Conservation (phyloP, 2,888 invertebrate genomes). For the Melinaea marsaeus region DNA sequence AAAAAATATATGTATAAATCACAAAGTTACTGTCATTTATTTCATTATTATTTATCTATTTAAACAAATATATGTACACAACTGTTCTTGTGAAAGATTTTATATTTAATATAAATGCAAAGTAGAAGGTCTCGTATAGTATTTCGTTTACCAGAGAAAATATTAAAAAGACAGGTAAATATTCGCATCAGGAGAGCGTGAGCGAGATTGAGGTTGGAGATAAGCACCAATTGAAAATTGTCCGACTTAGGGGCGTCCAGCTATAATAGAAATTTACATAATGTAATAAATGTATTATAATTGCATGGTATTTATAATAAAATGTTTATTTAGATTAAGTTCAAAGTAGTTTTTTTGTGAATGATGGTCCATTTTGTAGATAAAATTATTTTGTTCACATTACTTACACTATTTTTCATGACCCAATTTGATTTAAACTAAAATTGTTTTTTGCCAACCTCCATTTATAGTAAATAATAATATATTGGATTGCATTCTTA, state of each 20-base stretch:
- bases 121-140: slow-evolving; percentile 21
- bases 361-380: neutral
- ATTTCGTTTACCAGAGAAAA: slow-evolving; percentile 29
- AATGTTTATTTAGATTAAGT: neutral
- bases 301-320: too few relatives aligned
- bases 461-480: neutral
- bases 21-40: too few relatives aligned
- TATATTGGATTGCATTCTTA: neutral
- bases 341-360: neutral
- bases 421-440: too few relatives aligned
- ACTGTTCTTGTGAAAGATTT: too few relatives aligned
- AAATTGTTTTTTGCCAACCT: too few relatives aligned
- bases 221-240: slow-evolving; percentile 14
- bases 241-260: slow-evolving; percentile 11
- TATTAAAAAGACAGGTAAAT: slow-evolving; percentile 29
- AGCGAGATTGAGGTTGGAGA: slow-evolving; percentile 21
- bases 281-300: neutral
- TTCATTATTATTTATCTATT: too few relatives aligned
- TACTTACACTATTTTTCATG: too few relatives aligned
- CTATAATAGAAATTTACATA: slow-evolving; percentile 10
- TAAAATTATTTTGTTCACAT: too few relatives aligned
- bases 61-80: too few relatives aligned
- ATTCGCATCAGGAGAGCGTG: slow-evolving; percentile 23
- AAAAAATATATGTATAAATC: too few relatives aligned
- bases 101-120: slow-evolving; percentile 27